Base-by-base conservation (phyloP, 2,797 vertebrate species). In the Ibycter americanus region DNA sequence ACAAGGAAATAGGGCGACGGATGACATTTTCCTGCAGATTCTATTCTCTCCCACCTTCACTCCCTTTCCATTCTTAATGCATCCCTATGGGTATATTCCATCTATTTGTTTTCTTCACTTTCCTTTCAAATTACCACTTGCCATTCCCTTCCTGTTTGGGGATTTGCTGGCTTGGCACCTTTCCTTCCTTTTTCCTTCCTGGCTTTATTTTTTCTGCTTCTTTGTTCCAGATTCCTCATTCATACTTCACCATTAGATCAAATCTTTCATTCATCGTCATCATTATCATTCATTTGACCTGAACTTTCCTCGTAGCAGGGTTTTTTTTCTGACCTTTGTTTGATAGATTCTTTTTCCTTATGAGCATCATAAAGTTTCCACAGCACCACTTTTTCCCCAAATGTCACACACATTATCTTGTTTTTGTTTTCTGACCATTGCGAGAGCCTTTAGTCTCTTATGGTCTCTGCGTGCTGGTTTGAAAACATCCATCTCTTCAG, bases 321-420 rank as follows among this genome's bases (percentile, higher is more conserved):
- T 47, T 82, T 81, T 88, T 86, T 66, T 63, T 13, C 77, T 90
- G 88, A 93, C 86, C 63, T 96, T 97, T 91, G 8, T 74, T 84
- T 90, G 66, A 95, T 82, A 76, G 83, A 91, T 93, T 76, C 89
- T 85, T 85, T 89, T 93, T 88, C 46, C 66, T 87, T 90, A 80
- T 44, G n/a, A 91, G 25, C 14, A 49, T 79, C 62, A 56, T 86
- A 87, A 87, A 84, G 87, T 82, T 93, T 93, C 62, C 36, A 55
- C 70, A 76, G 38, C 31, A 59, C 82, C 51, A n/a, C 32, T 72
- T 74, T 78, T 89, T 89, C 20, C 74, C 55, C 34, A 80, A 95
- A 87, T 79, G 70, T 27, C 47, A 67, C 31, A 47, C 13, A 25
- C 15, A 59, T 25, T 86, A 34, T 36, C 26, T 78, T 56, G 21